Percentiles rank a stretch among this genome's conserved stretches.
phyloP scores from a whole-genome alignment of 2,797 vertebrate species.

The Coluber constrictor region DNA sequence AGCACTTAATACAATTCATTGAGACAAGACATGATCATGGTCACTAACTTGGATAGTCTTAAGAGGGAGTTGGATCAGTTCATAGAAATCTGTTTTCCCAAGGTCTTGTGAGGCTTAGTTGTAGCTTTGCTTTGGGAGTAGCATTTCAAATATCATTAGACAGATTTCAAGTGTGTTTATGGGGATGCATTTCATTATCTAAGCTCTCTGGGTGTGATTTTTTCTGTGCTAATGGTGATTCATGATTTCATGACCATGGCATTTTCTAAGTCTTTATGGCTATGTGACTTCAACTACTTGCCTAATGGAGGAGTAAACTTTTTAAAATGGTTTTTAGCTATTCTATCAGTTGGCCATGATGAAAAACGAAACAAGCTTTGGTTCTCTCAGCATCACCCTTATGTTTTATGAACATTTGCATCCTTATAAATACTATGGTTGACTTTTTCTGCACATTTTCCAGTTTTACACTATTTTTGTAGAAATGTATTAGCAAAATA shows the following conservation, averaged over 20 bases:
- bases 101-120: background rate
- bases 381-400: background rate
- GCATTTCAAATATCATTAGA: background rate
- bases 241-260: background rate
- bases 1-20: background rate
- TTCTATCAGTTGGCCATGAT: background rate
- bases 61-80: background rate
- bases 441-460: background rate
- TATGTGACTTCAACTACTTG: background rate
- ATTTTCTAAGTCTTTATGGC: background rate
- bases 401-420: background rate
- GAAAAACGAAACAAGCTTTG: background rate
- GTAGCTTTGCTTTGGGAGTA: background rate
- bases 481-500: background rate
- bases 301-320: background rate
- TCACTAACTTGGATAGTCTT: background rate
- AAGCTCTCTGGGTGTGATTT: background rate
- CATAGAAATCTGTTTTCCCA: background rate
- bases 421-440: background rate
- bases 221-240: background rate
- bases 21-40: background rate
- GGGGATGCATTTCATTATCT: background rate
- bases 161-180: background rate
- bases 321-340: background rate
- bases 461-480: background rate